phyloP scores from a whole-genome alignment of 1,140 invertebrate species.

The Calliopsis andreniformis region DNA sequence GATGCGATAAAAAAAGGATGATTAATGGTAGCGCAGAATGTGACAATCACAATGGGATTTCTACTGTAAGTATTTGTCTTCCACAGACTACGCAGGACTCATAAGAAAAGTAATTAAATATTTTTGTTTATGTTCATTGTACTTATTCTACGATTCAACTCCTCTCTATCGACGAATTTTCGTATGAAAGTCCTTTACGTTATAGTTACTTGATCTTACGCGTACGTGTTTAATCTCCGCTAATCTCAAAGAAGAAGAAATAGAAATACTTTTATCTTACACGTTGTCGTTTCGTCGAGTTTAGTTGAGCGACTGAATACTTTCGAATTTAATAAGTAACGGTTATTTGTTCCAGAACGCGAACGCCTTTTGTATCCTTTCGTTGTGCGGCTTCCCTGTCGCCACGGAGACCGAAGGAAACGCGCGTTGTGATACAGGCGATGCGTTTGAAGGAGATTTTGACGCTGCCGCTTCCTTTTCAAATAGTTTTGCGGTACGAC shows the following conservation, averaged over 20 bases:
- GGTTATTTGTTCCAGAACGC: conserved; percentile 79
- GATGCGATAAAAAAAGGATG: neutral
- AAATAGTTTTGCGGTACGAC: conserved; percentile 77
- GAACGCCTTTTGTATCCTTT: conserved; percentile 77
- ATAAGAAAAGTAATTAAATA: conserved; percentile 34
- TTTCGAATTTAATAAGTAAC: neutral
- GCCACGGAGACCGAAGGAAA: conserved; percentile 40
- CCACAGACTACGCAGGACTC: neutral
- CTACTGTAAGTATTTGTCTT: neutral
- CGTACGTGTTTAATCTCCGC: neutral
- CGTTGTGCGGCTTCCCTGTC: conserved; percentile 68
- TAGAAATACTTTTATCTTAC: neutral
- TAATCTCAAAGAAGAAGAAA: neutral
- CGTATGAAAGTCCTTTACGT: too few relatives aligned
- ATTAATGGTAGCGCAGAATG: neutral
- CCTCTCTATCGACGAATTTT: neutral
- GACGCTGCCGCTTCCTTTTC: conserved; percentile 67
- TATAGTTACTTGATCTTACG: neutral
- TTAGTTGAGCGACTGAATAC: neutral
- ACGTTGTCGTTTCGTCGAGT: neutral
- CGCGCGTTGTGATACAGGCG: conserved; percentile 37
- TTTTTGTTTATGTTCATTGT: neutral
- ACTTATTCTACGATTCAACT: conserved; percentile 1
- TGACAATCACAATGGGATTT: neutral
- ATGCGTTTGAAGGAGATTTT: conserved; percentile 26